phyloP scores from a whole-genome alignment of 2,888 invertebrate species.

The Andrena minutula region DNA sequence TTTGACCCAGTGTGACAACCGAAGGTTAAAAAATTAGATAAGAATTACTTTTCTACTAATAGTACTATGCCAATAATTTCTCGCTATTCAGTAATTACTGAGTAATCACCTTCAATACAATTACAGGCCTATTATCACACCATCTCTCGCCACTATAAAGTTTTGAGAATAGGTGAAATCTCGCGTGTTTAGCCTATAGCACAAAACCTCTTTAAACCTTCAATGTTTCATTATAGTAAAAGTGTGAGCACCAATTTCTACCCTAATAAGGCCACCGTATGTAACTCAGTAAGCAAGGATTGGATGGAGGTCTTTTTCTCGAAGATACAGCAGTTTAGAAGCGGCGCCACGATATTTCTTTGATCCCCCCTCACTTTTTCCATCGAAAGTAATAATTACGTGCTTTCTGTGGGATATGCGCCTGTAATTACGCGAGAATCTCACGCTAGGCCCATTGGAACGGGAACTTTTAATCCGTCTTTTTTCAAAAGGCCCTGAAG shows the following conservation, averaged over 20 bases:
- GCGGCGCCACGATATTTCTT: neutral
- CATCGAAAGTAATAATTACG: conserved; percentile 38
- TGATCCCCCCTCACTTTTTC: conserved; percentile 1
- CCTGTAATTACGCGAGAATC: conserved; percentile 49
- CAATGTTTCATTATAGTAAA: neutral
- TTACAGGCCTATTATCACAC: no score
- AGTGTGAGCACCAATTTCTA: conserved; percentile 4
- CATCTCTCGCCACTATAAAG: no score
- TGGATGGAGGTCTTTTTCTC: neutral
- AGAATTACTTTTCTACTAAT: no score
- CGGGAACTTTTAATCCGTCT: conserved; percentile 13
- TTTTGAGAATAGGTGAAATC: no score
- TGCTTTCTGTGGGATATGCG: conserved; percentile 26
- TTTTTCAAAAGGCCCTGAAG: neutral
- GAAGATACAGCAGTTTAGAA: neutral
- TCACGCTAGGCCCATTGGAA: conserved; percentile 40
- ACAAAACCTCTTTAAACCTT: neutral
- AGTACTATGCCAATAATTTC: no score
- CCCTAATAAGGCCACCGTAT: conserved; percentile 3
- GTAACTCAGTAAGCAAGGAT: neutral
- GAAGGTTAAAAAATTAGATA: no score
- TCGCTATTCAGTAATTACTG: no score
- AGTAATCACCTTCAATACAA: no score
- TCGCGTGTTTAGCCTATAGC: neutral
- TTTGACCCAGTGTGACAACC: no score